These are phyloP conservation scores for Anguilla marmorata DNA, from an alignment of 2,797 vertebrate species.

Conservation along the genomic window DNA sequence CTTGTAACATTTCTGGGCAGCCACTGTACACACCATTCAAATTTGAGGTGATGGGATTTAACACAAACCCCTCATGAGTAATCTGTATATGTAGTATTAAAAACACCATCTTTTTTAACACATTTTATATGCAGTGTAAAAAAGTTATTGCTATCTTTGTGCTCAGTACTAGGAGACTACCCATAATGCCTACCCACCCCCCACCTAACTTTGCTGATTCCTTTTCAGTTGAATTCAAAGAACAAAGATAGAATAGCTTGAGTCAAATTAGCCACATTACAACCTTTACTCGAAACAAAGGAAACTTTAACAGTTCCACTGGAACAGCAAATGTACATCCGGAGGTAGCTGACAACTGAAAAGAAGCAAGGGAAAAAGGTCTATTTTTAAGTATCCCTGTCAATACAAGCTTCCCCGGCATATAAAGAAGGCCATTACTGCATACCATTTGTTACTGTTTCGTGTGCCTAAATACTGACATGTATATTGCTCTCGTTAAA, in stretches of 20 bases:
- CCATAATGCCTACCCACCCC: neutral
- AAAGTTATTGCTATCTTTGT: neutral
- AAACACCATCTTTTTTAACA: neutral
- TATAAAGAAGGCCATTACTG: constrained; percentile 76
- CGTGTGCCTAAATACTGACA: constrained; percentile 76
- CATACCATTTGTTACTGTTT: constrained; percentile 77
- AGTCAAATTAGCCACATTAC: neutral
- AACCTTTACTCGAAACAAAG: constrained; percentile 25
- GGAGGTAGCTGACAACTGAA: constrained; percentile 49
- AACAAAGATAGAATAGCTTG: neutral
- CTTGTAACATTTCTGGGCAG: neutral
- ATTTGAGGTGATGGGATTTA: neutral
- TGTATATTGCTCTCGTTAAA: constrained; percentile 77
- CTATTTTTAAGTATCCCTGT: constrained; percentile 67
- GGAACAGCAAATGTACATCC: constrained; percentile 28
- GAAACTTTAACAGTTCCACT: constrained; percentile 6
- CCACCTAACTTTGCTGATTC: neutral
- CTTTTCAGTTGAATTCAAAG: neutral
- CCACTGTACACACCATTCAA: neutral
- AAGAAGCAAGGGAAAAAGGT: constrained; percentile 53
- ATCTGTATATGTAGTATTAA: neutral
- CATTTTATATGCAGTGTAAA: neutral
- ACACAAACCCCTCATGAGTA: neutral
- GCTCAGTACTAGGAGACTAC: neutral
- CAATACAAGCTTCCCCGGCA: constrained; percentile 67